A percentile compares a stretch with the other conserved stretches of the same genome.
phyloP scores from a whole-genome alignment of 2,888 invertebrate species.

The Sialis lutaria region DNA sequence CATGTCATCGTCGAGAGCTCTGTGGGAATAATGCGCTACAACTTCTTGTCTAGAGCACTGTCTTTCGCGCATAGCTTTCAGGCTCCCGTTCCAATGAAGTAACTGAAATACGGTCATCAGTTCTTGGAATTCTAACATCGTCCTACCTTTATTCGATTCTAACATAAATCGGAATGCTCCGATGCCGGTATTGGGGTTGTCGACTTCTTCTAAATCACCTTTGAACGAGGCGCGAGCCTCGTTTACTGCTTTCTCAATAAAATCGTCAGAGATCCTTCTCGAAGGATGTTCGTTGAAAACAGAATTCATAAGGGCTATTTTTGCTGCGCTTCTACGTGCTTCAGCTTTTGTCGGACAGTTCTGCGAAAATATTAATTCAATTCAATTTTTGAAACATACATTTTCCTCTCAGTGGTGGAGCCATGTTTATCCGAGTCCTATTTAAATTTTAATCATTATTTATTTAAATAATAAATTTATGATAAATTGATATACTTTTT shows the following conservation, averaged over 20 bases:
- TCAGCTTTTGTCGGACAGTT: conserved; percentile 92
- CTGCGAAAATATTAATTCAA: conserved; percentile 26
- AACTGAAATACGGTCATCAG: conserved; percentile 95
- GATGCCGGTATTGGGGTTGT: conserved; percentile 52
- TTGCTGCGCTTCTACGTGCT: conserved; percentile 83
- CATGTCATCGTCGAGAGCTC: conserved; percentile 89
- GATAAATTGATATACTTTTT: no score
- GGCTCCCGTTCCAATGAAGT: conserved; percentile 91
- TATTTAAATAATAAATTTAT: no score
- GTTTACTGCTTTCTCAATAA: conserved; percentile 82
- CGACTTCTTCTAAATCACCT: conserved; percentile 35
- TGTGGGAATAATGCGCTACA: conserved; percentile 83
- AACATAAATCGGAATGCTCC: conserved; percentile 61
- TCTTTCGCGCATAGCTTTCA: conserved; percentile 87
- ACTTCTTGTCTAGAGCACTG: conserved; percentile 89
- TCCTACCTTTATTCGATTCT: conserved; percentile 71
- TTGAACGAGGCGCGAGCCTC: conserved; percentile 83
- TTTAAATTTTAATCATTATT: no score
- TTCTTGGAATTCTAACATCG: conserved; percentile 93
- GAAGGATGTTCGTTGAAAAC: conserved; percentile 94
- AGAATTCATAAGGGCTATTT: conserved; percentile 92
- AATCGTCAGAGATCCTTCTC: conserved; percentile 79
- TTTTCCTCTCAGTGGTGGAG: no score
- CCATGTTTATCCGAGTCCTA: no score
- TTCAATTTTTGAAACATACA: neutral